Percentiles rank a stretch among this genome's conserved stretches.
Conservation (phyloP, 2,797 vertebrate species). For the Sternotherus odoratus region DNA sequence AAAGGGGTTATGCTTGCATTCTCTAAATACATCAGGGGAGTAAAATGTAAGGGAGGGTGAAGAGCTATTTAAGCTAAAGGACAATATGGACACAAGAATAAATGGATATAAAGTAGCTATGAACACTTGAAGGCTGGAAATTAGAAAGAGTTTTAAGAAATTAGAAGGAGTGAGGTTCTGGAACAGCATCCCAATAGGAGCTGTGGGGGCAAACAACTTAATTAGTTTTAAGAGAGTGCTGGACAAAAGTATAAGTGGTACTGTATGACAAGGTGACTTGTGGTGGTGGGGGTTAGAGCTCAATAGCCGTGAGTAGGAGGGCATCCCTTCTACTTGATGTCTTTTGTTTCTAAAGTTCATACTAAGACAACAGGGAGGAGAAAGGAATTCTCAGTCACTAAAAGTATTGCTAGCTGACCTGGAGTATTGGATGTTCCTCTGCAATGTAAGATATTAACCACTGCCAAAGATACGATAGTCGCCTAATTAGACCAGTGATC, state of each 20-base stretch:
- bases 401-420: background rate
- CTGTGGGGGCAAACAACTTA: background rate
- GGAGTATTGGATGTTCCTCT: background rate
- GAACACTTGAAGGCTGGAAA: background rate
- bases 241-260: background rate
- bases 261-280: background rate
- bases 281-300: background rate
- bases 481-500: background rate
- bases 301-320: background rate
- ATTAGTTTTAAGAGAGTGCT: background rate
- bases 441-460: background rate
- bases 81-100: no score
- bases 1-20: no score
- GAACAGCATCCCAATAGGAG: background rate
- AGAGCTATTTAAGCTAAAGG: no score
- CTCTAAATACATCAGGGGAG: no score
- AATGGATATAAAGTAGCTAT: background rate
- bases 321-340: background rate
- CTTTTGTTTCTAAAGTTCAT: background rate
- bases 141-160: no score
- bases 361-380: background rate
- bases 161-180: background rate
- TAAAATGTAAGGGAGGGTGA: no score
- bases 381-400: background rate
- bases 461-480: constrained; percentile 22